Conservation (phyloP, 2,797 vertebrate genomes). For the Cephalopachus bancanus region DNA sequence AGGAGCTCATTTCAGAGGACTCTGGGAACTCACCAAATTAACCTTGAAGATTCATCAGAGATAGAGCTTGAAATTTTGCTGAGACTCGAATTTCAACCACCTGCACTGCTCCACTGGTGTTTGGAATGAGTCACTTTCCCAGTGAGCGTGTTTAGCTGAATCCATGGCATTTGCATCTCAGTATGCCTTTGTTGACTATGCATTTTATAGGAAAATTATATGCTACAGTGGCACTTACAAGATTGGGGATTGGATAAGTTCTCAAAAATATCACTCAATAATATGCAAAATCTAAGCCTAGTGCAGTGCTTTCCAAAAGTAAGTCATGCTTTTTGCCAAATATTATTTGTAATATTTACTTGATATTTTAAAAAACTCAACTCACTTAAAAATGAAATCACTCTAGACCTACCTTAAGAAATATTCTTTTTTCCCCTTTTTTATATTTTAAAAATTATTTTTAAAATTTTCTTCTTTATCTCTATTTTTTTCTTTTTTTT, state of each 20-base stretch:
- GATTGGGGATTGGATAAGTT: not conserved
- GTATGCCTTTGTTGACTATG: not conserved
- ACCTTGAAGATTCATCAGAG: not conserved
- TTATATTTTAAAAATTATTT: too few relatives aligned
- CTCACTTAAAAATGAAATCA: slow-evolving; percentile 26
- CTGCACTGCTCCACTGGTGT: not conserved
- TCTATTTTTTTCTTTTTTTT: too few relatives aligned
- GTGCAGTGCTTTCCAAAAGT: not conserved
- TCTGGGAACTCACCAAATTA: not conserved
- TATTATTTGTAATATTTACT: slow-evolving; percentile 20
- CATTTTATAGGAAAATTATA: slow-evolving; percentile 31
- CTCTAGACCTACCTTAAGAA: not conserved
- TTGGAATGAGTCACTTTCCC: not conserved
- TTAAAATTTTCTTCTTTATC: too few relatives aligned
- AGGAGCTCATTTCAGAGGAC: not conserved
- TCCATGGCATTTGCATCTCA: not conserved
- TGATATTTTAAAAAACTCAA: slow-evolving; percentile 23
- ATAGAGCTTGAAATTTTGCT: slow-evolving; percentile 27
- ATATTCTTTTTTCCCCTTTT: too few relatives aligned
- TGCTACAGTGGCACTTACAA: slow-evolving; percentile 2
- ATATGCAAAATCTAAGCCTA: not conserved
- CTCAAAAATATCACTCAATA: not conserved
- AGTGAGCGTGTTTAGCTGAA: not conserved
- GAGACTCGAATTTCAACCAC: not conserved
- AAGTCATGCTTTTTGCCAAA: not conserved